Conservation (phyloP, 92 coral and sea anemone species). For the Parazoanthus darwini region DNA sequence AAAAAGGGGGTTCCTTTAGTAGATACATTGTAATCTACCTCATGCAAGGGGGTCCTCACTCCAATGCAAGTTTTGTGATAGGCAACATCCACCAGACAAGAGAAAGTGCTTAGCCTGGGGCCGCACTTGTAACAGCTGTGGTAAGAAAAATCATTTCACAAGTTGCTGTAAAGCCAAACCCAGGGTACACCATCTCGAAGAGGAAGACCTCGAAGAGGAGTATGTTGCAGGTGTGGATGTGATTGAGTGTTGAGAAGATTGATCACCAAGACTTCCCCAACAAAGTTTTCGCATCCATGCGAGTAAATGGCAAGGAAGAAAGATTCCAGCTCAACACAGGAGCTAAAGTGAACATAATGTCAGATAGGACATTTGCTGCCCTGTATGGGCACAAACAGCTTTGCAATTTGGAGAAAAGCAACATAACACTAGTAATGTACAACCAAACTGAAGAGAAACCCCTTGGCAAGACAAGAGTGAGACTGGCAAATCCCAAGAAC, state of each 20-base stretch:
- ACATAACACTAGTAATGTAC: slow-evolving; percentile 47
- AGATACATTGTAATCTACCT: too few relatives aligned
- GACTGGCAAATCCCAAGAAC: slow-evolving; percentile 53
- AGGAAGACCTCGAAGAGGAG: slow-evolving; percentile 27
- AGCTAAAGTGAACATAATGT: slow-evolving; percentile 43
- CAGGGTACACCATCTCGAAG: slow-evolving; percentile 7
- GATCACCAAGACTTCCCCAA: background rate
- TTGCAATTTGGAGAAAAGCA: slow-evolving; percentile 24
- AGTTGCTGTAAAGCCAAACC: slow-evolving; percentile 36
- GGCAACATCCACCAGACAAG: too few relatives aligned
- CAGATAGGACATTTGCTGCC: slow-evolving; percentile 7
- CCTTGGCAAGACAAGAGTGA: slow-evolving; percentile 52
- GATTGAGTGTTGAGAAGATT: background rate
- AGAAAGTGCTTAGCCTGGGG: too few relatives aligned
- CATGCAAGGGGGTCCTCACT: too few relatives aligned
- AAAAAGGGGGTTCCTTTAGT: too few relatives aligned
- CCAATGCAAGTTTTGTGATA: too few relatives aligned
- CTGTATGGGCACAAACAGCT: slow-evolving; percentile 44
- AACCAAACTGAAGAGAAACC: slow-evolving; percentile 57
- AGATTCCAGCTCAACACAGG: slow-evolving; percentile 56
- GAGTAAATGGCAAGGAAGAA: slow-evolving; percentile 30
- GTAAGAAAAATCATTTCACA: slow-evolving; percentile 50
- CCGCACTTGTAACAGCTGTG: too few relatives aligned
- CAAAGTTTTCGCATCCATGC: slow-evolving; percentile 41
- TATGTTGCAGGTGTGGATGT: slow-evolving; percentile 40